Base-by-base conservation (phyloP, 1,140 invertebrate genomes). In the Ladona fulva region DNA sequence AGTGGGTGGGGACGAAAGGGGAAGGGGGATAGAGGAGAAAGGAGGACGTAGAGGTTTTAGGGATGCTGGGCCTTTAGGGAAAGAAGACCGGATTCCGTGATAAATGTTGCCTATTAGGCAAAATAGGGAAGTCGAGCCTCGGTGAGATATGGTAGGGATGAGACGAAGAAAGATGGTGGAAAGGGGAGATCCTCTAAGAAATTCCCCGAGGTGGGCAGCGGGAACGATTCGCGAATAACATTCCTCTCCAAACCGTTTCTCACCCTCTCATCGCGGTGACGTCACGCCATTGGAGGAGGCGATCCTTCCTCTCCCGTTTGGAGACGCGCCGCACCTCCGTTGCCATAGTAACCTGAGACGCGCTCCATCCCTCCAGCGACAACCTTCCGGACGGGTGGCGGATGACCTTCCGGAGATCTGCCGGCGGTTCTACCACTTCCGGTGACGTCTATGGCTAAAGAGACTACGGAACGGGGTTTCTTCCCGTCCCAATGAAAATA, bases 61-160 rank as follows among this genome's bases (percentile, higher is more conserved):
- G 52, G 52, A 66, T 66, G 52, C 52, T 66, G 52, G 52, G 52
- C n/a, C 52, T 66, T 66, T 66, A 19, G 52, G 52, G 52, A 66
- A 66, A 66, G 52, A 66, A 66, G 52, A 22, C 52, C 52, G 52
- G 52, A 66, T 66, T 12, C 52, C 52, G 52, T 66, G 52, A 66
- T 66, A 66, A 66, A 66, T 66, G 52, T 66, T 66, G 52, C 52
- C 52, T 66, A 66, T 66, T 66, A 66, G 52, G 52, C 52, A 66
- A 66, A 66, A 66, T 66, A 66, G 52, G 52, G 52, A 66, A 66
- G 52, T 66, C 44, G 44, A 52, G 44, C 10, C 14, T 66, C n/a
- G 52, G 52, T 66, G 52, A 66, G 52, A 66, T 66, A 66, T 66
- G 52, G 52, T 6, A 66, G 52, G 52, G 52, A 16, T 22, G 52